Evolutionary conservation across 2,888 invertebrate genomes (phyloP), one percentile per base, ranked within the genome.

Genomic region (Ganaspis brasiliensis): DNA sequence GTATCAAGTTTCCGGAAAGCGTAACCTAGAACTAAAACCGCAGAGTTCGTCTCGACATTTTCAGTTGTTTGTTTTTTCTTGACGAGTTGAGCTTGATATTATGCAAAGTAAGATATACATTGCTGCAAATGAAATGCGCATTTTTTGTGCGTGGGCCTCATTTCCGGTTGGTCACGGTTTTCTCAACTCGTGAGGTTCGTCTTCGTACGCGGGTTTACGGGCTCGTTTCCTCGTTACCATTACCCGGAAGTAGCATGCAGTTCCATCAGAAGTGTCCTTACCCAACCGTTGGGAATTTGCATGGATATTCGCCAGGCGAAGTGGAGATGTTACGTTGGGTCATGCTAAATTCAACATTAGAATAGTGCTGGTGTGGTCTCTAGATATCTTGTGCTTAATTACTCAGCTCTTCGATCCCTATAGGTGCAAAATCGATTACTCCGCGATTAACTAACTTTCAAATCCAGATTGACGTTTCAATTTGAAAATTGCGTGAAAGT

Each of bases 231-330:
- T 76, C 71, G 52, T 72, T 72, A 55, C 72, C 55, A 56, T 72
- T 72, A 52, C 14, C 72, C 56, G 55, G 72, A 72, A 55, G 72
- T 72, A 56, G 56, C 72, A 56, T 55, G 55, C 21, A 72, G 72
- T 37, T 72, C 75, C 82, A 80, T 83, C 79, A 80, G 79, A 81
- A 80, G 83, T 80, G 84, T 80, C 75, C 75, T 76, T 81, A 83
- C 79, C 84, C 81, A 82, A 80, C 82, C 83, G 79, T 81, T 73
- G 80, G 78, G 83, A 87, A 84, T 87, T 87, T 86, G 86, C 87
- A 87, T 86, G 86, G 84, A 86, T 87, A 87, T 87, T 84, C 82
- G 79, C 79, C 81, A 72, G 77, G 82, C 76, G 79, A 81, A 83
- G 79, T 80, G 81, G 83, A 82, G 81, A 85, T 82, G 84, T 87